These are phyloP conservation scores for Agrotis ipsilon DNA, from an alignment of 2,888 invertebrate species.

Conservation along the genomic window DNA sequence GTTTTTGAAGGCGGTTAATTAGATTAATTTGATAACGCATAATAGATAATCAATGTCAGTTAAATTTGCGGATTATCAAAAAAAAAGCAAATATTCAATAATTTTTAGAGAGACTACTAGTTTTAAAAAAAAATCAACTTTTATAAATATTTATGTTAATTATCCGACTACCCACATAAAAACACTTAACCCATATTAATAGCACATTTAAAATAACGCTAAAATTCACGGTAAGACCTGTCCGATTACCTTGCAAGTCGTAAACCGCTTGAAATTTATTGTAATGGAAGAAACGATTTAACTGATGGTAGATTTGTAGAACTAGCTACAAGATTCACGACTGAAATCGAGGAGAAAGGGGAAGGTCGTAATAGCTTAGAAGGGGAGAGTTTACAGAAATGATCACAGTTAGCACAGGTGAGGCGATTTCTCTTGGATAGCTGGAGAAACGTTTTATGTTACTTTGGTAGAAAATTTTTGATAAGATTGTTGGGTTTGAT, in stretches of 20 bases:
- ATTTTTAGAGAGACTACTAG: too few species aligned
- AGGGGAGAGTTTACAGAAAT: constrained; percentile 5
- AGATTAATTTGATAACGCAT: too few species aligned
- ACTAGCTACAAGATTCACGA: constrained; percentile 49
- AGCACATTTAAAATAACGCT: constrained; percentile 22
- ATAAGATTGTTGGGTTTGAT: not conserved
- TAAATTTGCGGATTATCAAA: too few species aligned
- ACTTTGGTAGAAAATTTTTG: not conserved
- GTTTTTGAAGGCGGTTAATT: too few species aligned
- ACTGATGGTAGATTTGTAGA: constrained; percentile 56
- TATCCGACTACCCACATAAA: not conserved
- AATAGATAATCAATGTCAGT: too few species aligned
- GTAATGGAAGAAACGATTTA: constrained; percentile 48
- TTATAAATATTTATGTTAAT: not conserved
- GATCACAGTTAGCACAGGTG: constrained; percentile 23
- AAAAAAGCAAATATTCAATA: too few species aligned
- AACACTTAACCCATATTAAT: constrained; percentile 9
- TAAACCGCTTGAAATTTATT: constrained; percentile 36
- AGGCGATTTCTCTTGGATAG: constrained; percentile 3
- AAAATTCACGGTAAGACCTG: constrained; percentile 10
- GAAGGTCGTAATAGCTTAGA: constrained; percentile 25
- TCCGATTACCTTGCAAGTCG: constrained; percentile 27
- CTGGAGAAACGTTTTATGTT: not conserved
- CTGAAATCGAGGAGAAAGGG: not conserved
- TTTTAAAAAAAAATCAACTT: not conserved